Evolutionary conservation across 2,113 vertebrate genomes (phyloP), one percentile per base, ranked within the genome.

Genomic region (Bos javanicus): DNA sequence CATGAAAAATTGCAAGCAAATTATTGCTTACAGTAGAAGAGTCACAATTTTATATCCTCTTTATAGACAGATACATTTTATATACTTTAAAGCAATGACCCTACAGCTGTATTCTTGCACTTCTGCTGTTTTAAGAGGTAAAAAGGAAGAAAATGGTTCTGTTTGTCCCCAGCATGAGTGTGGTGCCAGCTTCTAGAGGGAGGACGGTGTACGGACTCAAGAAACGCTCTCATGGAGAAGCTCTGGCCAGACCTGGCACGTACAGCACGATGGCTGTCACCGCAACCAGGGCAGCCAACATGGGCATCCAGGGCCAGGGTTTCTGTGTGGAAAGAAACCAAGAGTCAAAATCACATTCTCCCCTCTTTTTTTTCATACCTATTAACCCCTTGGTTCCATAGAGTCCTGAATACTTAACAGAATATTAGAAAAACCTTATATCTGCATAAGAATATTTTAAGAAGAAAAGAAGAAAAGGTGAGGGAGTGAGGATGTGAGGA

Each of bases 291-390:
- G 99, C 99, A 96, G 99, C 99, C 98, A 99, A 99, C 99, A 99
- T 99, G 98, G 99, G 99, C 99, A 99, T 99, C 99, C 99, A 99
- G 99, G 99, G 99, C 99, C 99, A 99, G 98, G 99, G 99, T 98
- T 99, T 99, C 99, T 99, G 99, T 98, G 98, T 98, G 98, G 99
- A 99, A 95, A 99, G 98, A 99, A 98, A 99, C 98, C 98, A 98
- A 98, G 98, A 99, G 98, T 99, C 99, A 99, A 90, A 98, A 98
- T 98, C 98, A 98, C 97, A 98, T 98, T 98, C 98, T 98, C 82
- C 95, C 95, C 92, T 95, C 82, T 97, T 36, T 91, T 43, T 98
- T 43, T 98, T 97, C 97, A 98, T 87, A 98, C 97, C 98, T 92
- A 97, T 57, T 98, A 98, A 98, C 93, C 98, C 97, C 56, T 92